Conservation (phyloP, 2,888 invertebrate genomes). For the Xestia xanthographa region DNA sequence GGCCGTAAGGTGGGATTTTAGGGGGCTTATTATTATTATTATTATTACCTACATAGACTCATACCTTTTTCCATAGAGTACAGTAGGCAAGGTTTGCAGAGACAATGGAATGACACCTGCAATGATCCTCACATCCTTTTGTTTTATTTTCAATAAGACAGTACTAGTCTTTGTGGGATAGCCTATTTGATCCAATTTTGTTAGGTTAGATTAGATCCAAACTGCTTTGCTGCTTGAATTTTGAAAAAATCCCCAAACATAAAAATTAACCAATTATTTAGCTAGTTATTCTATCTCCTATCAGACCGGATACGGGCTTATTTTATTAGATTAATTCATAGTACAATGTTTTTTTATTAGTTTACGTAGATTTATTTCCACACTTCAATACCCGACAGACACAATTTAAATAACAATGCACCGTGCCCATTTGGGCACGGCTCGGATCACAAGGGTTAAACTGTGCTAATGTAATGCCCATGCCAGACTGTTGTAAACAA, state of each 20-base stretch:
- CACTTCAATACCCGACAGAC: no score
- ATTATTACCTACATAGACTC: background rate
- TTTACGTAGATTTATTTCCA: background rate
- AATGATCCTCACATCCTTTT: background rate
- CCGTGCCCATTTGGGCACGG: no score
- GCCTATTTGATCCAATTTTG: background rate
- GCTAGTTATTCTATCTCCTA: background rate
- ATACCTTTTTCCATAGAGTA: background rate
- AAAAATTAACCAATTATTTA: background rate
- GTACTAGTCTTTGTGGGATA: background rate
- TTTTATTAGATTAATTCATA: background rate
- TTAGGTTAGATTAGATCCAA: no score
- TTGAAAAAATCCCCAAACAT: background rate
- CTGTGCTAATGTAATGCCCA: no score
- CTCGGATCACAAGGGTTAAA: no score
- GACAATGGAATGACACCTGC: background rate
- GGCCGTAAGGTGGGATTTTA: no score
- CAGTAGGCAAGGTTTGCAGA: background rate
- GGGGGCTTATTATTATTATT: no score
- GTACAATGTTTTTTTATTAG: background rate
- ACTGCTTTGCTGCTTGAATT: no score
- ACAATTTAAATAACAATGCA: no score
- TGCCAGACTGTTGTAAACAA: no score
- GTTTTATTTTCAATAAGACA: background rate
- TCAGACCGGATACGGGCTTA: background rate